Base-by-base conservation (phyloP, 2,797 vertebrate genomes). In the Todus mexicanus region DNA sequence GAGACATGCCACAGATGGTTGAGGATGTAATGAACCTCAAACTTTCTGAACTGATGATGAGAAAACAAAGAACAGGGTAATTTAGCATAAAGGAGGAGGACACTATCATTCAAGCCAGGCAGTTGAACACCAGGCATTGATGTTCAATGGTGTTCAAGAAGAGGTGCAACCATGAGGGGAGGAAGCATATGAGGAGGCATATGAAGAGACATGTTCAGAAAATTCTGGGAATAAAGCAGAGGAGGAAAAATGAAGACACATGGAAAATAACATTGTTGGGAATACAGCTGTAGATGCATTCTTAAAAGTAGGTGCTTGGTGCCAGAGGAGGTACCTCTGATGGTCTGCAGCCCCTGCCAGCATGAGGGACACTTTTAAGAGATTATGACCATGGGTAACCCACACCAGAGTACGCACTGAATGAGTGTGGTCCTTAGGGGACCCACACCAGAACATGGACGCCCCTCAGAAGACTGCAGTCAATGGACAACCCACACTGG, bases 401-500 rank as follows among this genome's bases (percentile, higher is more conserved):
- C 66, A 25, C 29, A 57, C 5, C 13, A 37, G 21, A 85, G 22
- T 6, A 48, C 12, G 54, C 20, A 78, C 21, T 33, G 33, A 82
- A 15, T 35, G 35, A 65, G 6, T 38, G 12, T 48, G 20, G 29
- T n/a, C 23, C 50, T 57, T 33, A 38, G 31, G 63, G 17, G 16
- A 87, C 22, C 14, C 26, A 14, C 11, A 54, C 19, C 21, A 45
- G 73, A 83, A 16, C 20, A 37, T 0, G 2, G 27, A 42, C 21
- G 42, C 4, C 4, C 2, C 10, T 45, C 35, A 73, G 27, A 65
- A 20, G 11, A n/a, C 66, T 69, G 50, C 12, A 63, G 47, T 7
- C 31, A 9, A 26, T 3, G 31, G 31, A 12, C 17, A 40, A 53
- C 14, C 10, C 26, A 9, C 0, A 3, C 10, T 25, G 17, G 8